These are phyloP conservation scores for Pelusios castaneus DNA, from an alignment of 2,113 vertebrate genomes.

Conservation along the genomic window DNA sequence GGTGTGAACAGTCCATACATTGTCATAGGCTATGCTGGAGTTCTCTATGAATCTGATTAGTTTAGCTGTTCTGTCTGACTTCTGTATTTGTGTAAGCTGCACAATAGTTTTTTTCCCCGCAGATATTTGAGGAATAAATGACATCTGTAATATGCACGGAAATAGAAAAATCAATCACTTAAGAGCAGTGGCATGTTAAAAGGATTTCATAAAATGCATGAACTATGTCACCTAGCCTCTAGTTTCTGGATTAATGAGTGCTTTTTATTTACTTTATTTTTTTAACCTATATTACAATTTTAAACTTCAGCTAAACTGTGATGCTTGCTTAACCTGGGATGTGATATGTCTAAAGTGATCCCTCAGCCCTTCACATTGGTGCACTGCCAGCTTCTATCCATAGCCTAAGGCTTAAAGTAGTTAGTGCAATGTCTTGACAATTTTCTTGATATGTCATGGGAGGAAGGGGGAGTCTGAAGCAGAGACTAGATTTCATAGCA, in stretches of 20 bases:
- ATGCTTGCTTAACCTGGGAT: not conserved
- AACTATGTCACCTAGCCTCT: not conserved
- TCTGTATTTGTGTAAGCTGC: not conserved
- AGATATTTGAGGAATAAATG: not conserved
- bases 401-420: not conserved
- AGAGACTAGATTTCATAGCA: not conserved
- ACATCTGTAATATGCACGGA: not conserved
- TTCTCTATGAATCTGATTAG: not conserved
- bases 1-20: not conserved
- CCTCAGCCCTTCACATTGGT: not conserved
- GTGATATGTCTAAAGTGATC: not conserved
- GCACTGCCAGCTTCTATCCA: not conserved
- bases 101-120: not conserved
- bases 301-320: not conserved
- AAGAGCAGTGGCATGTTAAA: not conserved
- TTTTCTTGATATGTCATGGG: not conserved
- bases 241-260: not conserved
- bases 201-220: not conserved
- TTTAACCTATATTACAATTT: not conserved
- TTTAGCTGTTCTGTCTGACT: not conserved
- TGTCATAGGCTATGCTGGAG: not conserved
- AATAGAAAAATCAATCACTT: not conserved
- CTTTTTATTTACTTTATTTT: conserved; percentile 42
- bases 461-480: not conserved
- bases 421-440: not conserved